phyloP scores from a whole-genome alignment of 2,797 vertebrate species.

The Cossypha caffra region DNA sequence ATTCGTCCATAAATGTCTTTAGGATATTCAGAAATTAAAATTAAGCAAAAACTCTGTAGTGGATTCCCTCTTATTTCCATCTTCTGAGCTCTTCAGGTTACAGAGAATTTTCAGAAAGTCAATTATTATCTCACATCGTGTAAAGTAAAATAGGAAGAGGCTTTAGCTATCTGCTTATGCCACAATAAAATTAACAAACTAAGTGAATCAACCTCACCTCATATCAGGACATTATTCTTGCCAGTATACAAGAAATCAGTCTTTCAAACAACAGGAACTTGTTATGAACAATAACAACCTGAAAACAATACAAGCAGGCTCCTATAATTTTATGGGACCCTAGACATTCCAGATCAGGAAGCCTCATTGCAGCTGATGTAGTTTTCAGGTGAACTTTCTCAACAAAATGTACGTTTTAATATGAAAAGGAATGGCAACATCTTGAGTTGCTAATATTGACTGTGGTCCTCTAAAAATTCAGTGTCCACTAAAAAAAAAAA shows the following conservation, averaged over 20 bases:
- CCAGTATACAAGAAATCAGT: not conserved
- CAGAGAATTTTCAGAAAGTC: not conserved
- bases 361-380: not conserved
- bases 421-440: not conserved
- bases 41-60: not conserved
- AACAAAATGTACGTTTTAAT: not conserved
- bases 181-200: not conserved
- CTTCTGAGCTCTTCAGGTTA: not conserved
- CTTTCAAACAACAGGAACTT: constrained; percentile 43
- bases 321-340: not conserved
- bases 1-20: not conserved
- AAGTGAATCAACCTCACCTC: not conserved
- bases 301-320: constrained; percentile 33
- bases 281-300: constrained; percentile 24
- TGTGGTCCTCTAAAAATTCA: not conserved
- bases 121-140: not conserved
- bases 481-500: not conserved
- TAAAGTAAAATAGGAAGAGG: not conserved
- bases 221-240: not conserved
- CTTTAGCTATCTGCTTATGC: not conserved
- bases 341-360: not conserved
- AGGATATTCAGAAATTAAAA: not conserved
- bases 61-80: not conserved
- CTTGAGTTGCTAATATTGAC: not conserved
- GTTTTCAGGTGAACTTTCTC: constrained; percentile 1